A percentile compares a stretch with the other conserved stretches of the same genome.
phyloP scores from a whole-genome alignment of 1,140 invertebrate species.

The Drosophila orena region DNA sequence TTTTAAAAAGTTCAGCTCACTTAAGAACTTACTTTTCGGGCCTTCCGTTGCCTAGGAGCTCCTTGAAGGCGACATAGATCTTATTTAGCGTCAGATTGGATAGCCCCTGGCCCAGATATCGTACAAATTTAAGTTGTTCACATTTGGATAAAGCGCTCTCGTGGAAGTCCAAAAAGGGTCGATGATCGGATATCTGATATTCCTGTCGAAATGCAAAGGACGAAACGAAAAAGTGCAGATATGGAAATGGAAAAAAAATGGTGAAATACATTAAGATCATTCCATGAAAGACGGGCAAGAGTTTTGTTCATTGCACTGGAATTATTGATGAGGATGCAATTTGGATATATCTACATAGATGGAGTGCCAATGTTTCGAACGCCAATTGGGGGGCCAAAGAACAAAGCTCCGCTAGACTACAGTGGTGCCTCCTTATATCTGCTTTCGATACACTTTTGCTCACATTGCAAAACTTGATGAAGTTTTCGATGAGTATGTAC shows the following conservation, averaged over 20 bases:
- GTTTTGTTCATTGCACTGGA: slow-evolving; percentile 68
- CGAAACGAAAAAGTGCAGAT: slow-evolving; percentile 6
- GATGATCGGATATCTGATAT: slow-evolving; percentile 85
- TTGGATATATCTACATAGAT: slow-evolving; percentile 43
- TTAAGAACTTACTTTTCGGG: slow-evolving; percentile 70
- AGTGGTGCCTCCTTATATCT: slow-evolving; percentile 29
- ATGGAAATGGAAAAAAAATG: slow-evolving; percentile 10
- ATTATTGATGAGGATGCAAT: slow-evolving; percentile 64
- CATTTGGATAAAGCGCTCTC: slow-evolving; percentile 84
- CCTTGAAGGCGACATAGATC: slow-evolving; percentile 83
- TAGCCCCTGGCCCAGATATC: slow-evolving; percentile 85
- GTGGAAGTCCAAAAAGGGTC: slow-evolving; percentile 85
- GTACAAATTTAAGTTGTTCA: slow-evolving; percentile 85
- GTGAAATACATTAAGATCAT: slow-evolving; percentile 15
- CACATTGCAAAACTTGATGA: slow-evolving; percentile 85
- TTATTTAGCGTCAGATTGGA: slow-evolving; percentile 84
- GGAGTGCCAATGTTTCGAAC: slow-evolving; percentile 53
- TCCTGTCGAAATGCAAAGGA: slow-evolving; percentile 48
- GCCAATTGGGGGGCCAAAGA: slow-evolving; percentile 56
- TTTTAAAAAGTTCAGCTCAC: no score
- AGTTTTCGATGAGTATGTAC: slow-evolving; percentile 85
- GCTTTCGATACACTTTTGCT: slow-evolving; percentile 70
- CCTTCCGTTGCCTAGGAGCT: slow-evolving; percentile 67
- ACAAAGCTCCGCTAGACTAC: slow-evolving; percentile 69
- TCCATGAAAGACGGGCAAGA: slow-evolving; percentile 43